Evolutionary conservation across 2,113 vertebrate genomes (phyloP), one percentile per base, ranked within the genome.

Genomic region (Pitta sordida): DNA sequence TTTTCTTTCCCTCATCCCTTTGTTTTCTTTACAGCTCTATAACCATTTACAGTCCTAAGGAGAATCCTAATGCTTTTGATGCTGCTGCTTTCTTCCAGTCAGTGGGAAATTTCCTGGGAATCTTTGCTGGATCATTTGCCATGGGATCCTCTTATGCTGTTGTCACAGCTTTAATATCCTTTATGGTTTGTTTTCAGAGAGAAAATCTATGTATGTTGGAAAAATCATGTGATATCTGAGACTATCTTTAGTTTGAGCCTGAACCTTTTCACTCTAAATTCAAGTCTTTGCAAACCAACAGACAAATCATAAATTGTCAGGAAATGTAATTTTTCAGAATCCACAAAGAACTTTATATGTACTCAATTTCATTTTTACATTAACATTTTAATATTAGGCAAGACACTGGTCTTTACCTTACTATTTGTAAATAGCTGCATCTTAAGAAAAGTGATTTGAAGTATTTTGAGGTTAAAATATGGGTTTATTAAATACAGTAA

Each of bases 151-250:
- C 97, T 1, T 99, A 98, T 44, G 98, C 98, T 41, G 90, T 98
- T 67, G 96, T 98, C 94, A 98, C 98, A 48, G 98, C 98, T 65
- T 95, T 99, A 93, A 98, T 99, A 99, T 99, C 98, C 98, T 99
- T 98, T 98, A 27, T 37, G 27, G 36, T 46, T 92, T 92, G 53
- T 77, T 93, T 85, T 64, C 59, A 79, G 56, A 52, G n/a, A 81
- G 7, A 19, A 86, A 77, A 83, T 41, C 24, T 49, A 9, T 49
- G 3, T 51, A 7, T 16, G 5, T 69, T 49, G 36, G 37, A 11
- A 84, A 86, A 80, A 32, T 46, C 2, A 6, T 64, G 8, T 19
- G 14, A 6, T 60, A 60, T 39, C 22, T 67, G 53, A 81, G 37
- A 77, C 6, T 21, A 29, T 53, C 51, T 75, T 77, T 49, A 77